Conservation (phyloP, 2,888 invertebrate genomes). For the Tigriopus californicus region DNA sequence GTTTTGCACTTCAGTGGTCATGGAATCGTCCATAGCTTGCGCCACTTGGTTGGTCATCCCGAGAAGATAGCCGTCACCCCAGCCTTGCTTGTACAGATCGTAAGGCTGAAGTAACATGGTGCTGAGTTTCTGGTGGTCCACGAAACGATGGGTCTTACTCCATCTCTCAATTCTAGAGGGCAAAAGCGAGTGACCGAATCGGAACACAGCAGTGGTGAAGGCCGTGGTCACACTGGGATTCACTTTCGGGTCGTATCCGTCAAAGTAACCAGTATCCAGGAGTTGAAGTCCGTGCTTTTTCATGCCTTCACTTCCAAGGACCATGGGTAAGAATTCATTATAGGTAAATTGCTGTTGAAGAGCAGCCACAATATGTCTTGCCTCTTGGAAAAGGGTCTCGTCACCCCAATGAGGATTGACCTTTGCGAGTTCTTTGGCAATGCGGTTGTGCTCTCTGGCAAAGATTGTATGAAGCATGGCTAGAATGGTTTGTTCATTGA, state of each 20-base stretch:
- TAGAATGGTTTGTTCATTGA: constrained; percentile 17
- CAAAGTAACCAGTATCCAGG: constrained; percentile 3
- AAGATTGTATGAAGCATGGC: constrained; percentile 24
- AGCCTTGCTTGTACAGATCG: constrained; percentile 32
- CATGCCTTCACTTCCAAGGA: constrained; percentile 29
- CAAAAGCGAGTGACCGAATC: constrained; percentile 33
- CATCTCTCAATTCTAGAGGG: constrained; percentile 33
- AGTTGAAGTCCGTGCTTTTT: constrained; percentile 3
- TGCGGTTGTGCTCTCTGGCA: constrained; percentile 27
- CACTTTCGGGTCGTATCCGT: constrained; percentile 6
- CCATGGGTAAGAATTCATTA: constrained; percentile 26
- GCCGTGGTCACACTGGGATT: constrained; percentile 27
- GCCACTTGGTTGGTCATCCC: constrained; percentile 37
- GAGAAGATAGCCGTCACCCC: constrained; percentile 30
- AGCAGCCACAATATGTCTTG: constrained; percentile 24
- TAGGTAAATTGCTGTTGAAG: constrained; percentile 25
- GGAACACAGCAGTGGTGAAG: constrained; percentile 32
- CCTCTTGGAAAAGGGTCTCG: constrained; percentile 19
- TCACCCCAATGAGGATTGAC: constrained; percentile 18
- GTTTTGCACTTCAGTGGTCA: constrained; percentile 22
- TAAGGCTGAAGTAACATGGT: constrained; percentile 31
- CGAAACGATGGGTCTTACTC: constrained; percentile 33
- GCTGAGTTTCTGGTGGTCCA: constrained; percentile 29
- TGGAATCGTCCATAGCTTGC: constrained; percentile 20
- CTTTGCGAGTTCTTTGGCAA: constrained; percentile 23